Conservation (phyloP, 2,888 invertebrate genomes). For the Flexamia atlantica region DNA sequence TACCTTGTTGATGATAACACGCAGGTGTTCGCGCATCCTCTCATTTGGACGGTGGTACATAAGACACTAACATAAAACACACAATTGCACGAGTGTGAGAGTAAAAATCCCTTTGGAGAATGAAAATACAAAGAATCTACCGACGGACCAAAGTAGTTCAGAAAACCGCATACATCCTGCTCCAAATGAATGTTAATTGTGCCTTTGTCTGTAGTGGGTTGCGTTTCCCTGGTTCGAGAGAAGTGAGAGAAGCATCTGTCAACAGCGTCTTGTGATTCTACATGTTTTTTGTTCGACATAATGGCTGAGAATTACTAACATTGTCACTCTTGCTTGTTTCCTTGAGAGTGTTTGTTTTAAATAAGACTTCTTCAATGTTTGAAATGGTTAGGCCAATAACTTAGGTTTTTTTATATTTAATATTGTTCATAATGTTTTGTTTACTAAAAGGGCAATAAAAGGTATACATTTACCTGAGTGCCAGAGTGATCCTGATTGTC, state of each 20-base stretch:
- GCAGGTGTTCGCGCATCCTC: constrained; percentile 42
- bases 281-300: background rate
- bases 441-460: no score
- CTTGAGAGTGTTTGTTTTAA: background rate
- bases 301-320: background rate
- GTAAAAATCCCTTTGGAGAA: background rate
- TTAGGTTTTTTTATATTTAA: no score
- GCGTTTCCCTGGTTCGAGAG: background rate
- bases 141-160: background rate
- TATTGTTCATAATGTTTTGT: no score
- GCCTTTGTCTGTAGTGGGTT: constrained; percentile 14
- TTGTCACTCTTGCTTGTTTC: background rate
- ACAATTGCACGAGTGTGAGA: background rate
- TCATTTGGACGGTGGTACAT: constrained; percentile 44
- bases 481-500: no score
- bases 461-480: no score
- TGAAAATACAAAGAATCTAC: background rate
- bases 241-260: constrained; percentile 4
- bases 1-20: constrained; percentile 37
- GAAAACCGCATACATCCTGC: constrained; percentile 29
- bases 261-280: background rate
- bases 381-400: no score
- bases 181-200: constrained; percentile 20
- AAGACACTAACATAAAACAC: background rate
- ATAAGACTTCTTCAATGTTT: no score